Percentiles rank a stretch among this genome's conserved stretches.
Conservation (phyloP, 2,113 vertebrate genomes). For the Corynorhinus townsendii region DNA sequence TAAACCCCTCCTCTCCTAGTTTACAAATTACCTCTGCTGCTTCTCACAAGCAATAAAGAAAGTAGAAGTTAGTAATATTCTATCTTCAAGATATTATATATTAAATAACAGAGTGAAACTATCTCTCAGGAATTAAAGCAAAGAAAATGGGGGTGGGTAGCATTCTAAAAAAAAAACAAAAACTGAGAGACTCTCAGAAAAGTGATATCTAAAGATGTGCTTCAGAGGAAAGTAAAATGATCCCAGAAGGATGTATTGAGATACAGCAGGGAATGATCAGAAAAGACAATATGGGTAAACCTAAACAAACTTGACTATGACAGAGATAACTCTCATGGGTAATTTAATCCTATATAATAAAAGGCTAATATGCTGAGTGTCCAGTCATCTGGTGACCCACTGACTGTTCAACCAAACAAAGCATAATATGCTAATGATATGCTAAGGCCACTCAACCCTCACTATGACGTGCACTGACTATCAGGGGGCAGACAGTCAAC, state of each 20-base stretch:
- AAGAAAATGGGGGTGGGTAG: not conserved
- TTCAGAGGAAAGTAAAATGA: not conserved
- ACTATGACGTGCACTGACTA: too few relatives aligned
- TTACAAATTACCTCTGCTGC: not conserved
- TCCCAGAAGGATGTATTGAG: not conserved
- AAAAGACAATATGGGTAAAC: not conserved
- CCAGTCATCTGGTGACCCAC: too few relatives aligned
- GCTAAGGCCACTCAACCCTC: too few relatives aligned
- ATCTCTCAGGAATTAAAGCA: not conserved
- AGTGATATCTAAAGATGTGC: not conserved
- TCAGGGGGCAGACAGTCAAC: too few relatives aligned
- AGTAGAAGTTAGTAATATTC: not conserved
- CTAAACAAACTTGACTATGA: not conserved
- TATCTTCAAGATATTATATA: not conserved
- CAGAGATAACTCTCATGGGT: not conserved
- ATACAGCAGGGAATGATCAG: not conserved
- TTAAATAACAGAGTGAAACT: not conserved
- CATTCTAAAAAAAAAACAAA: not conserved
- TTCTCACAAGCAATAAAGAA: not conserved
- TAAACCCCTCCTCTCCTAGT: not conserved
- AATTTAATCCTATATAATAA: not conserved
- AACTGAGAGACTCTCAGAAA: not conserved
- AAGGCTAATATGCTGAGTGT: too few relatives aligned
- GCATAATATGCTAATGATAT: too few relatives aligned
- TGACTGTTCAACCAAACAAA: too few relatives aligned